Percentiles rank a stretch among this genome's conserved stretches.
These are phyloP conservation scores for Tinea semifulvella DNA, from an alignment of 2,888 invertebrate species.

Conservation along the genomic window DNA sequence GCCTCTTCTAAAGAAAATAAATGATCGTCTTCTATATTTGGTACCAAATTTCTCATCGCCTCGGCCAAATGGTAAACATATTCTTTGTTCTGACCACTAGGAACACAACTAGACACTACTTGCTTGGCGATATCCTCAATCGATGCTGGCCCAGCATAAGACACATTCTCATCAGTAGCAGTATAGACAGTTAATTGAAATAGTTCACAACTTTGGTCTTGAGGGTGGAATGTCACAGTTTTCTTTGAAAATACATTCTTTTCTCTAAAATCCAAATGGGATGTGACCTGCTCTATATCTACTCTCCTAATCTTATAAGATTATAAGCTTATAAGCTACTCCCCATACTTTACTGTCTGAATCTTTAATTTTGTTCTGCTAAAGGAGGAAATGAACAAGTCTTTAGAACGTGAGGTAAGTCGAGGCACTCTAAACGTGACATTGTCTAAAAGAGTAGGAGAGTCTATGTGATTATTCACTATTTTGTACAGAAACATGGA, in stretches of 20 bases:
- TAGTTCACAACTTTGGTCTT: slow-evolving; percentile 50
- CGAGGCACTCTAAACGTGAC: no score
- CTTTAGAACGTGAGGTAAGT: no score
- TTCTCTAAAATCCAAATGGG: slow-evolving; percentile 89
- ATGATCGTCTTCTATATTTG: slow-evolving; percentile 79
- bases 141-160: slow-evolving; percentile 79
- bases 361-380: slow-evolving; percentile 63
- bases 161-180: slow-evolving; percentile 82
- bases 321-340: no score
- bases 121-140: slow-evolving; percentile 81
- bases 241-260: slow-evolving; percentile 89
- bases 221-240: slow-evolving; percentile 77
- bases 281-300: slow-evolving; percentile 74
- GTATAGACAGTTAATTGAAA: slow-evolving; percentile 83
- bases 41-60: slow-evolving; percentile 79
- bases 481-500: no score
- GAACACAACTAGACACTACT: slow-evolving; percentile 77
- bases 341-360: slow-evolving; percentile 82
- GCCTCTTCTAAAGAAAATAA: slow-evolving; percentile 75
- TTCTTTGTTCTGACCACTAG: slow-evolving; percentile 91
- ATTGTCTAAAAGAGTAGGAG: no score
- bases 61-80: slow-evolving; percentile 87
- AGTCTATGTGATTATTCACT: no score
- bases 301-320: slow-evolving; percentile 82
- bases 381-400: no score